These are phyloP conservation scores for Pelosia muscerda DNA, from an alignment of 2,888 invertebrate species.

Conservation along the genomic window DNA sequence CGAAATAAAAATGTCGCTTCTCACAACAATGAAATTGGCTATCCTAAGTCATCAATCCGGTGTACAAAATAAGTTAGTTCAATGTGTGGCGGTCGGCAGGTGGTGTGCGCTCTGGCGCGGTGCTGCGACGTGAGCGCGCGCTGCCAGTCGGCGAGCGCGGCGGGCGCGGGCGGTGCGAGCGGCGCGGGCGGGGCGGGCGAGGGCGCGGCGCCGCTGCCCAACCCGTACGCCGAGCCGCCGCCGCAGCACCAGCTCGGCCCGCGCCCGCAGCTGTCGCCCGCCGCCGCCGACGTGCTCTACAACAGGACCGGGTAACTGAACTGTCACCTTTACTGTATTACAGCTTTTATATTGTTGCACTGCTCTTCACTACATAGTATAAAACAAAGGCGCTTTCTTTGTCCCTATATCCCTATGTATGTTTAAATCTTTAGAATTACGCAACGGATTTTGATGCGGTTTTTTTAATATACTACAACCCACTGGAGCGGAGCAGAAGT, in stretches of 20 bases:
- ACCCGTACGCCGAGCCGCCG: constrained; percentile 91
- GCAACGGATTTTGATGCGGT: too few species aligned
- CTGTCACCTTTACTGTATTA: too few species aligned
- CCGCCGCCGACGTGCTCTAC: constrained; percentile 94
- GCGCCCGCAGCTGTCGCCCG: constrained; percentile 74
- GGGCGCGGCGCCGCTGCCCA: constrained; percentile 88
- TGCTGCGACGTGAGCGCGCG: constrained; percentile 95
- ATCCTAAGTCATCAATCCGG: not conserved
- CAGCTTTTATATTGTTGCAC: not conserved
- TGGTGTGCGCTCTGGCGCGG: constrained; percentile 95
- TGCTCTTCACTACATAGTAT: too few species aligned
- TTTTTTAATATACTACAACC: too few species aligned
- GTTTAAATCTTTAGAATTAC: too few species aligned
- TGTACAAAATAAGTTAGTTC: too few species aligned
- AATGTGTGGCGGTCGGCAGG: constrained; percentile 61
- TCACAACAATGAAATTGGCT: too few species aligned
- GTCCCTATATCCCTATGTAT: too few species aligned
- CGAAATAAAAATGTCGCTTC: too few species aligned
- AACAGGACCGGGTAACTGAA: constrained; percentile 89
- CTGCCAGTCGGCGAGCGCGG: constrained; percentile 82
- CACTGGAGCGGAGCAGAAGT: too few species aligned
- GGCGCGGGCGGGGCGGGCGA: constrained; percentile 74
- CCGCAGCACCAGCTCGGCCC: constrained; percentile 58
- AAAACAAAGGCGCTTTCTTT: too few species aligned
- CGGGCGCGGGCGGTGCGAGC: constrained; percentile 88